Conservation (phyloP, 2,797 vertebrate species). For the Chiroxiphia lanceolata region DNA sequence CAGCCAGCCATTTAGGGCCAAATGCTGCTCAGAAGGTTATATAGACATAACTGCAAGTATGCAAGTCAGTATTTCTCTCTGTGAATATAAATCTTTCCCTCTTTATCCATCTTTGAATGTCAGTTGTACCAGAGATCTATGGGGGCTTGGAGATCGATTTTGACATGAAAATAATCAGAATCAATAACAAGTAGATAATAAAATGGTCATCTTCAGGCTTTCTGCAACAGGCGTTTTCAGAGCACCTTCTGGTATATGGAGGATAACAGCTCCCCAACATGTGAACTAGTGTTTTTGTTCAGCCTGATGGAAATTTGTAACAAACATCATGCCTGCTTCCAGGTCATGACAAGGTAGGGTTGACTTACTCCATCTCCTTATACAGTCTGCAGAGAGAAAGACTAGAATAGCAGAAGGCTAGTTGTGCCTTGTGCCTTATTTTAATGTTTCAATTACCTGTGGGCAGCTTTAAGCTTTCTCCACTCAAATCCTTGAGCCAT, state of each 20-base stretch:
- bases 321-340: neutral
- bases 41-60: neutral
- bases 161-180: neutral
- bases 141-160: neutral
- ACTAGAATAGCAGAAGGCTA: neutral
- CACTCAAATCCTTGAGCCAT: neutral
- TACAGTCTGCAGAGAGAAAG: neutral
- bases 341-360: neutral
- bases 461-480: neutral
- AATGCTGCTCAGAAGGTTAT: neutral
- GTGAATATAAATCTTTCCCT: neutral
- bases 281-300: neutral
- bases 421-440: neutral
- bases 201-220: neutral
- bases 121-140: neutral
- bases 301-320: neutral
- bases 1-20: neutral
- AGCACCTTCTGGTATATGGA: neutral
- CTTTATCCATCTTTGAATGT: neutral
- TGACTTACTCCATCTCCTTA: neutral
- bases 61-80: neutral
- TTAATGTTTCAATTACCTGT: neutral
- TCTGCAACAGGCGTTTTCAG: neutral
- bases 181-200: neutral
- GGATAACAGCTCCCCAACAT: neutral